These are phyloP conservation scores for Oxyteleia sp. DNA, from an alignment of 2,888 invertebrate genomes.

Conservation along the genomic window DNA sequence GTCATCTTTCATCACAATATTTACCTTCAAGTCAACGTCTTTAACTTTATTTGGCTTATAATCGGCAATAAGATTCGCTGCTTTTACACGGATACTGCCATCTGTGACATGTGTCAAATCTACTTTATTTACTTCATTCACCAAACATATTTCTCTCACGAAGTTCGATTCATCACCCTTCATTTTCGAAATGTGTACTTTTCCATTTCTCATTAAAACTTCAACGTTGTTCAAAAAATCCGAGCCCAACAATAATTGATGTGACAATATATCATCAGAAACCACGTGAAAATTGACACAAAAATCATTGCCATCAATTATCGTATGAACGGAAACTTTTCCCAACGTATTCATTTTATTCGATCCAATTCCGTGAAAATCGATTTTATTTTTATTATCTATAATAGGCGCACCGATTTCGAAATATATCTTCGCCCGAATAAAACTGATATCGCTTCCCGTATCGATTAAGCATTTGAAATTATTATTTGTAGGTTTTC, in stretches of 20 bases:
- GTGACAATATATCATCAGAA: slow-evolving; percentile 11
- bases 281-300: slow-evolving; percentile 49
- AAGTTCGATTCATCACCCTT: no score
- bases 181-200: slow-evolving; percentile 7
- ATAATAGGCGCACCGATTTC: slow-evolving; percentile 48
- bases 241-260: slow-evolving; percentile 52
- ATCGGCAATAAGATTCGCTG: neutral
- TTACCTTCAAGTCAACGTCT: slow-evolving; percentile 73
- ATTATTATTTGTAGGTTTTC: neutral
- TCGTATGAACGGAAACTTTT: neutral
- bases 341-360: slow-evolving; percentile 16
- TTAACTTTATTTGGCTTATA: slow-evolving; percentile 54
- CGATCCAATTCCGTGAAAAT: slow-evolving; percentile 47
- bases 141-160: no score
- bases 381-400: no score
- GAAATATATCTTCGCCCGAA: slow-evolving; percentile 27
- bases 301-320: slow-evolving; percentile 45
- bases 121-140: neutral
- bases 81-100: slow-evolving; percentile 12
- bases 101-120: slow-evolving; percentile 33
- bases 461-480: slow-evolving; percentile 53
- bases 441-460: slow-evolving; percentile 52
- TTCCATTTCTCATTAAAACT: slow-evolving; percentile 7
- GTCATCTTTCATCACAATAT: slow-evolving; percentile 78
- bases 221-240: slow-evolving; percentile 44